Percentiles rank a stretch among this genome's conserved stretches.
phyloP scores from a whole-genome alignment of 2,888 invertebrate genomes.

The Apocheima hispidaria region DNA sequence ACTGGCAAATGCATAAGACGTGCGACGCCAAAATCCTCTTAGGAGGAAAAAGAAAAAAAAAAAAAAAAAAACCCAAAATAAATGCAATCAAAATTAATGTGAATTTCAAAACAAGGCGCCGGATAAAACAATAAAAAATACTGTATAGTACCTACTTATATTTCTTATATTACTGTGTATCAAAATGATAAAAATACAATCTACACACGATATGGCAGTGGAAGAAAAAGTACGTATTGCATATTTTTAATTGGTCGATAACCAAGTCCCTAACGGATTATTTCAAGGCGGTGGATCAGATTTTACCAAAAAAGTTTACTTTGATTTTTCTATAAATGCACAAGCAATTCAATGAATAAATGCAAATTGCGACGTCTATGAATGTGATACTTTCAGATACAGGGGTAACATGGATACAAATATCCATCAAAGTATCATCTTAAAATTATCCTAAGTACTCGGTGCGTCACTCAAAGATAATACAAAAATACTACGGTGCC shows the following conservation, averaged over 20 bases:
- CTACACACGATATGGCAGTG: background rate
- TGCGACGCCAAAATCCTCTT: too few relatives aligned
- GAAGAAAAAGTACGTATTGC: slow-evolving; percentile 4
- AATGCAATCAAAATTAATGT: slow-evolving; percentile 15
- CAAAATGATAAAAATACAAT: slow-evolving; percentile 8
- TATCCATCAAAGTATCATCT: background rate
- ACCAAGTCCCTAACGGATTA: too few relatives aligned
- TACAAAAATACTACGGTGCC: too few relatives aligned
- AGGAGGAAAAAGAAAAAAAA: too few relatives aligned
- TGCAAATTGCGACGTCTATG: background rate
- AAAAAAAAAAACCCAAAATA: background rate
- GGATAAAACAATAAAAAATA: background rate
- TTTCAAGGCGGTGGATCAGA: background rate
- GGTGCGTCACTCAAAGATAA: too few relatives aligned
- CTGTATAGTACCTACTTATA: background rate
- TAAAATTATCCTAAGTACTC: too few relatives aligned
- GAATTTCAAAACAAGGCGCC: background rate
- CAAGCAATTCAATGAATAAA: background rate
- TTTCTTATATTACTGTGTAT: background rate
- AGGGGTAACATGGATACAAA: too few relatives aligned
- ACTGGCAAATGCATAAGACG: too few relatives aligned
- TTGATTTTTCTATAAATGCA: background rate
- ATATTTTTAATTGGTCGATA: background rate
- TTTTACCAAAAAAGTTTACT: background rate
- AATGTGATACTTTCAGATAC: too few relatives aligned